Evolutionary conservation across 2,113 vertebrate genomes (phyloP).

Genomic region (Gracilinanus agilis): DNA sequence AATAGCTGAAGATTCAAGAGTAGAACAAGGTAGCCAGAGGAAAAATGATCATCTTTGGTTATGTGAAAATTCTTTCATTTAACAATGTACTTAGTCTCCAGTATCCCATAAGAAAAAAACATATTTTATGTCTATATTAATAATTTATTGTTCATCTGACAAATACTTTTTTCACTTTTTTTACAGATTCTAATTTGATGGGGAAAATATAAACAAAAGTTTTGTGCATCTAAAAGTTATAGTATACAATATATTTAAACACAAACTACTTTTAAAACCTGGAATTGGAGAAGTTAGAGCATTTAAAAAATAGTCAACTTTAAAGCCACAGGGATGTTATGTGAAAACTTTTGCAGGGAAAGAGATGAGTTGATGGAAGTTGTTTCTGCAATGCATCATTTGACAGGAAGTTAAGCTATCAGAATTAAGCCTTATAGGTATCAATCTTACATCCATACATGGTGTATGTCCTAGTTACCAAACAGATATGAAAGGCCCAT

Average conservation of each 20-base stretch:
- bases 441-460: conserved; percentile 88
- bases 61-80: background rate
- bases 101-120: background rate
- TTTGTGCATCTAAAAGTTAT: background rate
- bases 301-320: background rate
- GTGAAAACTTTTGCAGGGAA: conserved; percentile 66
- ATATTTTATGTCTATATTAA: background rate
- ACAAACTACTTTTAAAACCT: conserved; percentile 21
- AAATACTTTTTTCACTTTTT: background rate
- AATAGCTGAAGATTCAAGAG: background rate
- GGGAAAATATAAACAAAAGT: conserved; percentile 15
- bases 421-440: conserved; percentile 90
- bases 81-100: background rate
- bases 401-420: conserved; percentile 94
- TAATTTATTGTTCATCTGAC: background rate
- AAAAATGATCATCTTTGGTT: background rate
- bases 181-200: conserved; percentile 23
- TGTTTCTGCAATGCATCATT: conserved; percentile 92
- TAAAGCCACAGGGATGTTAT: conserved; percentile 58
- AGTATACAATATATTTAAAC: background rate
- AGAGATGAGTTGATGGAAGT: conserved; percentile 78
- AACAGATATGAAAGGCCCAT: conserved; percentile 95
- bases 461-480: conserved; percentile 86
- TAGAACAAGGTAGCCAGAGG: background rate
- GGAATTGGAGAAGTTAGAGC: background rate